Evolutionary conservation across 2,888 invertebrate species (phyloP).

Genomic region (Spatulosminthurus flaviceps): DNA sequence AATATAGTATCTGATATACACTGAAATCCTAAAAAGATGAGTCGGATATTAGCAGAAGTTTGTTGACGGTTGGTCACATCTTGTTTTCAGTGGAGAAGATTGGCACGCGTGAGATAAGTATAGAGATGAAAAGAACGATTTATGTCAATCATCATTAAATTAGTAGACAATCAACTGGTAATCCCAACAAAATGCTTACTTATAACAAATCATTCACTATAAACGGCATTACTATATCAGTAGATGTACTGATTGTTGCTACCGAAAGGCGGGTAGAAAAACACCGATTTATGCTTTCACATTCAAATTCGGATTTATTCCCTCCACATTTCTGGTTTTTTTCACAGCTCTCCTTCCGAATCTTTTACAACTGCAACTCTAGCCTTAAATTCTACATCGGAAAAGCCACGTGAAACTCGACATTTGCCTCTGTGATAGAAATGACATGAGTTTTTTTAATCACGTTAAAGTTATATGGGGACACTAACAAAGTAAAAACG

Average conservation of each 20-base stretch:
- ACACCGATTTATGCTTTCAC: constrained; percentile 12
- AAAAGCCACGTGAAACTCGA: no score
- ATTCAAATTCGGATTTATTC: constrained; percentile 12
- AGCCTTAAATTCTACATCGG: no score
- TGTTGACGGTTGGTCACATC: constrained; percentile 46
- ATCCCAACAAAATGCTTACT: constrained; percentile 38
- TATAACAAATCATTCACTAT: background rate
- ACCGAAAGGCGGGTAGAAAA: constrained; percentile 18
- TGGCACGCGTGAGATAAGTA: constrained; percentile 28
- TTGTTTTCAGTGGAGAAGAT: constrained; percentile 14
- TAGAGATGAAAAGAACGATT: constrained; percentile 60
- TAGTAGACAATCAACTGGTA: constrained; percentile 61
- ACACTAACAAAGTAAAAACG: no score
- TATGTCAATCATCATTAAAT: constrained; percentile 64
- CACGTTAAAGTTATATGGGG: no score
- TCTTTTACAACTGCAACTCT: no score
- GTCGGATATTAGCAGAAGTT: constrained; percentile 22
- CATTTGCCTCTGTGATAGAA: no score
- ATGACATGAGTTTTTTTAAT: no score
- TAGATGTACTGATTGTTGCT: no score
- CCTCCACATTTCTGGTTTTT: background rate
- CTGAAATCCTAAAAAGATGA: background rate
- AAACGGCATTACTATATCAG: no score
- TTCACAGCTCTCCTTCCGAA: background rate
- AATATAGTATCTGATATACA: no score